Base-by-base conservation (phyloP, 2,888 invertebrate genomes). In the Esperia sulphurella region DNA sequence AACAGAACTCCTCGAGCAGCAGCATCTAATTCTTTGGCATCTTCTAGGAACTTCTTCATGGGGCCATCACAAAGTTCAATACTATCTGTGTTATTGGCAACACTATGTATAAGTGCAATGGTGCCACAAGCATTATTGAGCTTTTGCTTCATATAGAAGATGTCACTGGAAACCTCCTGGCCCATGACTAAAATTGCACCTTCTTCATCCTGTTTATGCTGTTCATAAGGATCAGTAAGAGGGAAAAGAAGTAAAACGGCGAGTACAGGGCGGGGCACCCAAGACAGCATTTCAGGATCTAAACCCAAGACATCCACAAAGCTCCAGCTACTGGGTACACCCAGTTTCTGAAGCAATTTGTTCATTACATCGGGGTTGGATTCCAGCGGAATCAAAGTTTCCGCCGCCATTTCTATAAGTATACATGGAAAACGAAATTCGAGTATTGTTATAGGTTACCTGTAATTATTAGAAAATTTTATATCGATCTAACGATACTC, bases 121-220 rank as follows among this genome's bases (percentile, higher is more conserved):
- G 98, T 98, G 33, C 99, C 99, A 86, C 99, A 99, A 29, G 99
- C 98, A 87, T 99, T 99, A 50, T 95, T 94, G 44, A 98, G 94
- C 48, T 94, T 94, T 79, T 98, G 98, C 67, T 96, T 96, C 92
- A 98, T 93, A 75, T 95, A 97, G 78, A 95, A 98, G 42, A 98
- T 82, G 63, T 94, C 91, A 7, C 91, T 89, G 0, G 93, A 91
- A 37, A 93, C 74, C 49, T 90, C 87, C 73, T 94, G 94, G 0
- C 92, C 93, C 57, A 91, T 92, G 46, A 91, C 90, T 57, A 91
- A 85, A 44, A 95, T 84, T 51, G 92, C 91, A 38, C 86, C 91
- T 69, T 94, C 92, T 79, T 95, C 92, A 57, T 93, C 91, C 55
- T 91, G 84, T 56, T 93, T 93, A 73, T 93, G 92, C 56, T 92